Evolutionary conservation across 2,797 vertebrate species (phyloP), one percentile per base, ranked within the genome.

Genomic region (Mionectes olivaceus): DNA sequence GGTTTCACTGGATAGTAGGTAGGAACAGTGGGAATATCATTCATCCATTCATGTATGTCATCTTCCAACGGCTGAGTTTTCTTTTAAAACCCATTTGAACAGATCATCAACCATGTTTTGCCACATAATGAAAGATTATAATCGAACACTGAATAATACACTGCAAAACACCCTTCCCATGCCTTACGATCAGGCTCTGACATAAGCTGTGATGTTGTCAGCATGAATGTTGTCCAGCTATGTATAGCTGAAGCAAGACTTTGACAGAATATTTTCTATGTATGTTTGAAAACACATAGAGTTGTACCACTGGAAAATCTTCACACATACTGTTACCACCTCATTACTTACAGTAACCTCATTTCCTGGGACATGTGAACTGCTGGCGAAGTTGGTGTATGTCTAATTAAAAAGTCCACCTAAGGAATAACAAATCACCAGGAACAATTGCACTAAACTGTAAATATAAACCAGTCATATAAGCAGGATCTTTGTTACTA

Each of bases 391-490:
- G 33, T 39, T 63, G 56, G 11, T 56, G 18, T 41, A 76, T 30
- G 13, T 89, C 71, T 85, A 79, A 93, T 64, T 95, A 27, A 87
- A 91, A 90, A 92, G 63, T 7, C 6, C 43, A 68, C 35, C 46
- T 68, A 56, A 81, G 24, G 60, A 83, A 73, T 82, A 95, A 87
- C n/a, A 53, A 95, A 86, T 84, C 60, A 83, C 52, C 30, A 49
- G 30, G 55, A 95, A 37, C 25, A 30, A 63, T 78, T 50, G 21
- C 39, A 52, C 14, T 65, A 59, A 83, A 56, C 71, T 93, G 4
- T 49, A 80, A 24, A 30, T 59, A 67, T 87, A 83, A 89, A 87
- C 75, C 59, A 94, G 27, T 57, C 30, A 78, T 52, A 56, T 50
- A 69, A 83, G 74, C 15, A 90, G 33, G n/a, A 94, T 93, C 43